Base-by-base conservation (phyloP, 2,888 invertebrate species). In the Drosophila demipolita region DNA sequence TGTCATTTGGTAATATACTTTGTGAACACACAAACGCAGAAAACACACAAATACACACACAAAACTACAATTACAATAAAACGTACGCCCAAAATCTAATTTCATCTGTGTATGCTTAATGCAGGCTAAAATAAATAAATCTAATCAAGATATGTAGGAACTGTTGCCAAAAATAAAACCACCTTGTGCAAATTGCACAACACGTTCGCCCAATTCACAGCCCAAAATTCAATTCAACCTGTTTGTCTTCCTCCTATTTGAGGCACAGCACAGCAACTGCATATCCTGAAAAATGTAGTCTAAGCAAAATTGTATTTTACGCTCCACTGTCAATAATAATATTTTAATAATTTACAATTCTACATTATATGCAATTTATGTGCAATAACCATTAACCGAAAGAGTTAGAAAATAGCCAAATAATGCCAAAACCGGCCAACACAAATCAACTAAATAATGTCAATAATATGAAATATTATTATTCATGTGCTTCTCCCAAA, bases 1-100 rank as follows among this genome's bases (percentile, higher is more conserved):
- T 80, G 82, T 80, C 82, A 78, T 80, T 82, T 82, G 54, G 78
- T 73, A 80, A 80, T 73, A 80, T 79, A 72, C 72, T 80, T 78
- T 64, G 66, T n/a, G 26, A 26, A 33, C 32, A 32, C 50, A 48
- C 48, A 11, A 6, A 52, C 54, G 12, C 36, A 38, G 38, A 15
- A 35, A 20, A 15, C 52, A 23, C 53, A 29, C 9, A 32, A 45
- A 8, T 6, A 48, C 17, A 35, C 33, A 26, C 48, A 60, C 36
- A 49, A 15, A 60, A 35, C n/a, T 48, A 50, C 59, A 59, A 48
- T 57, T 32, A 42, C 57, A 32, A 57, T 57, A 57, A 57, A 57
- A 57, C 57, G 57, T 57, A 42, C 17, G 57, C 11, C 57, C 55
- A 50, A 79, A 79, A 79, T 78, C 79, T 81, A 78, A 81, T 79